These are phyloP conservation scores for pig (Sus scrofa) DNA, from an alignment of 2,113 vertebrate genomes.

Conservation along the genomic window T2T-Sscrofa CM000826.6:114240501-114241000, in stretches of 20 bases:
- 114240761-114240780: background rate
- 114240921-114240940: background rate
- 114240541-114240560: background rate
- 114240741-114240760: background rate
- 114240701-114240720: background rate
- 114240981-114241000: background rate
- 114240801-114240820: background rate
- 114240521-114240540: background rate
- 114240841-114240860: background rate
- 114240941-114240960: background rate
- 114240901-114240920: background rate
- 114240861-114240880: background rate
- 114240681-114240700: background rate
- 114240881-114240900: background rate
- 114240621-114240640: background rate
- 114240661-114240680: background rate
- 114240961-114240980: background rate
- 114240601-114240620: background rate
- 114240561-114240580: background rate
- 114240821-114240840: background rate
- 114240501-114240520: background rate
- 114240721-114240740: background rate
- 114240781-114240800: background rate
- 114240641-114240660: background rate
- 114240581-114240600: background rate